Evolutionary conservation across 2,113 vertebrate species (phyloP).

Genomic region (Petaurus breviceps): DNA sequence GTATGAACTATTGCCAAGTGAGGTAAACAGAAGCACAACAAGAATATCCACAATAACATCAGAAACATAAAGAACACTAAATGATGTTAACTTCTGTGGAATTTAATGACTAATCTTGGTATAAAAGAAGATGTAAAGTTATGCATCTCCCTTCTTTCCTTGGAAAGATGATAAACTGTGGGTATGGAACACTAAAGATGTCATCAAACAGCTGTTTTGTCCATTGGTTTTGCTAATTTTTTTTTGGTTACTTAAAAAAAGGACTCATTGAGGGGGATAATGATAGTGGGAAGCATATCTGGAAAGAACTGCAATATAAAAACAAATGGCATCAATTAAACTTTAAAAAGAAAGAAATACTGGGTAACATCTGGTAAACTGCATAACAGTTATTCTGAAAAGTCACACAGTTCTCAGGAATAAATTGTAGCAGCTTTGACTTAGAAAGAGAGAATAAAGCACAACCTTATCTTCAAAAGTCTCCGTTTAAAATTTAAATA

Average conservation of each 20-base stretch:
- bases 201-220: background rate
- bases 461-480: background rate
- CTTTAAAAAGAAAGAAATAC: background rate
- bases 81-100: background rate
- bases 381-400: background rate
- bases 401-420: background rate
- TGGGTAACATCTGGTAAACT: background rate
- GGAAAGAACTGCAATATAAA: background rate
- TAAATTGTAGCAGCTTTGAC: background rate
- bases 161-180: background rate
- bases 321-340: background rate
- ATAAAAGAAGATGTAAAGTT: background rate
- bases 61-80: background rate
- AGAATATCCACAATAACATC: background rate
- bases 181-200: background rate
- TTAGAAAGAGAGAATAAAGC: conserved; percentile 28
- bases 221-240: background rate
- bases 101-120: background rate
- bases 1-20: background rate
- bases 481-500: background rate
- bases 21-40: background rate
- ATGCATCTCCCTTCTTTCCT: background rate
- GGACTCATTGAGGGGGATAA: background rate
- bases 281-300: background rate
- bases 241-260: background rate